Base-by-base conservation (phyloP, 2,888 invertebrate species). In the Lobophora halterata region DNA sequence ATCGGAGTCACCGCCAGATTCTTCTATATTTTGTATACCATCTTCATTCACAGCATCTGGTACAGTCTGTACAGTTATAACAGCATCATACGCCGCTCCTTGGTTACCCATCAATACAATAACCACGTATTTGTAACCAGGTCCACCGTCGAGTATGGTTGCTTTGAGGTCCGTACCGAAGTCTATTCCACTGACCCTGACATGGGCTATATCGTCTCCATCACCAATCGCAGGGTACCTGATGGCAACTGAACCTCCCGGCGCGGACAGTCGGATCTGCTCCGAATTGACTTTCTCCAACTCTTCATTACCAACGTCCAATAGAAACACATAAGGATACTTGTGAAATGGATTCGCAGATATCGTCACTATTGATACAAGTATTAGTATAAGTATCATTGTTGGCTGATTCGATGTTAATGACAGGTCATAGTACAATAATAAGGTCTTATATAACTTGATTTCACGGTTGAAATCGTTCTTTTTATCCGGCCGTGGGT, bases 221-320 rank as follows among this genome's bases (percentile, higher is more conserved):
- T 73, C 61, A 1, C 75, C 78, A 5, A 71, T 57, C 3, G 79
- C 87, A 25, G 87, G 87, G 43, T 82, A 83, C 34, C 82, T 67
- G 18, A 87, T 47, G 14, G 85, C 85, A 43, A 85, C 32, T 1
- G 82, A 79, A 5, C 86, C 86, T 41, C 87, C 86, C n/a, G 81
- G 81, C 26, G 72, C 58, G 1, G 81, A 71, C 3, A 87, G 36
- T 46, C 82, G 71, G 25, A 86, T 74, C 46, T 86, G 85, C 52
- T 83, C 80, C n/a, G 77, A 61, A 29, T 67, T 74, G 1, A 74
- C 71, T 25, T 77, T 78, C 39, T 80, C 64, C 12, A 86, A 46
- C 58, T 83, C 86, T 77, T 87, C 87, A 73, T 87, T 87, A 26
- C 87, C 87, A 25, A 86, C 67, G 48, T 87, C 87, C 10, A 87